Evolutionary conservation across 2,797 vertebrate genomes (phyloP).

Genomic region (Aselliscus stoliczkanus): DNA sequence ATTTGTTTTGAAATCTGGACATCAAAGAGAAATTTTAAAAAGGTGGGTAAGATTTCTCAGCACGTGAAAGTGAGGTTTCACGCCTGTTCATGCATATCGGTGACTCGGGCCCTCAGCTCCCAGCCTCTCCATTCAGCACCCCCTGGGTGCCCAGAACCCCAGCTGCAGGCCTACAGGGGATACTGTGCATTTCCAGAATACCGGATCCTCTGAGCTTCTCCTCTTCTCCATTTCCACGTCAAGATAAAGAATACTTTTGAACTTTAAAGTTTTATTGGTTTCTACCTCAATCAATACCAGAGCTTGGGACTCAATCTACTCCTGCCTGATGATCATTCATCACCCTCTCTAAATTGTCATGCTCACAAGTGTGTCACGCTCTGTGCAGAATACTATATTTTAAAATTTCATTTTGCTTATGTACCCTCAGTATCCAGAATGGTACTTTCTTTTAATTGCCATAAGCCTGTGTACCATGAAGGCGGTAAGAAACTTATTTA

Average conservation of each 20-base stretch:
- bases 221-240: neutral
- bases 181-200: neutral
- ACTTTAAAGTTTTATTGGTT: neutral
- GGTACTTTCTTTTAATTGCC: neutral
- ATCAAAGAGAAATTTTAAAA: neutral
- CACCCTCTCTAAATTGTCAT: neutral
- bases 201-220: neutral
- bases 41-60: neutral
- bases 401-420: neutral
- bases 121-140: accelerated
- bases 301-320: neutral
- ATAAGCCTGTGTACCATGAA: neutral
- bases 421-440: neutral
- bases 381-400: neutral
- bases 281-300: neutral
- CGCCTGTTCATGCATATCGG: neutral
- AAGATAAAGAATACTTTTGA: neutral
- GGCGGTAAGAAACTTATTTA: neutral
- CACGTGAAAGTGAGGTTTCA: neutral
- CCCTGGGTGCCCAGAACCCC: neutral
- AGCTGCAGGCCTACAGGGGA: neutral
- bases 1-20: neutral
- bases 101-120: neutral
- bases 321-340: neutral
- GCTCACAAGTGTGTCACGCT: accelerated